phyloP scores from a whole-genome alignment of 2,113 vertebrate genomes.

The Macaca fascicularis region DNA sequence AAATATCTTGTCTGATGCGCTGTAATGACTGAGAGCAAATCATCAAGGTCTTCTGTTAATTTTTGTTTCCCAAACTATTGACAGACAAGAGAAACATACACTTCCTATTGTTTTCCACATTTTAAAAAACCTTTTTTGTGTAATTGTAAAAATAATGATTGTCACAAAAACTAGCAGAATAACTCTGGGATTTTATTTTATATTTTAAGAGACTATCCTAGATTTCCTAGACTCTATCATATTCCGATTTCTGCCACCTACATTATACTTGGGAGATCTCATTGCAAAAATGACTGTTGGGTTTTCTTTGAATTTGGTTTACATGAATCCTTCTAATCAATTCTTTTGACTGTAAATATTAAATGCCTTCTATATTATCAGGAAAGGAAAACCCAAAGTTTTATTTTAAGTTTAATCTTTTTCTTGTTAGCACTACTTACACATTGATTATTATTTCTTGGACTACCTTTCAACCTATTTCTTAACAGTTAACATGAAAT shows the following conservation, averaged over 20 bases:
- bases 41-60: background rate
- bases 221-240: slow-evolving; percentile 29
- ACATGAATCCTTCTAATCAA: slow-evolving; percentile 53
- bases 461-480: slow-evolving; percentile 4
- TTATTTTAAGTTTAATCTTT: slow-evolving; percentile 11
- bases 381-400: slow-evolving; percentile 19
- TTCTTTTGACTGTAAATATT: slow-evolving; percentile 49
- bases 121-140: slow-evolving; percentile 47
- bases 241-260: slow-evolving; percentile 24
- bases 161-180: slow-evolving; percentile 49
- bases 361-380: background rate
- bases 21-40: slow-evolving; percentile 48
- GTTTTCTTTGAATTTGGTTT: slow-evolving; percentile 50
- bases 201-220: slow-evolving; percentile 49
- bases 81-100: slow-evolving; percentile 2
- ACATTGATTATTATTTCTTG: slow-evolving; percentile 37
- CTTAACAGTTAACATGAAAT: slow-evolving; percentile 28
- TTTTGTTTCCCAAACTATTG: slow-evolving; percentile 6
- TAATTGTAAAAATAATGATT: slow-evolving; percentile 63
- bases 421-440: slow-evolving; percentile 8
- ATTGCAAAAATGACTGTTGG: slow-evolving; percentile 62
- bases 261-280: slow-evolving; percentile 52
- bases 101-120: slow-evolving; percentile 51
- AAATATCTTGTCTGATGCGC: slow-evolving; percentile 20
- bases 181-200: slow-evolving; percentile 42